Percentiles rank a stretch among this genome's conserved stretches.
Conservation (phyloP, 2,113 vertebrate genomes). For the Leptobrachium ailaonicum region DNA sequence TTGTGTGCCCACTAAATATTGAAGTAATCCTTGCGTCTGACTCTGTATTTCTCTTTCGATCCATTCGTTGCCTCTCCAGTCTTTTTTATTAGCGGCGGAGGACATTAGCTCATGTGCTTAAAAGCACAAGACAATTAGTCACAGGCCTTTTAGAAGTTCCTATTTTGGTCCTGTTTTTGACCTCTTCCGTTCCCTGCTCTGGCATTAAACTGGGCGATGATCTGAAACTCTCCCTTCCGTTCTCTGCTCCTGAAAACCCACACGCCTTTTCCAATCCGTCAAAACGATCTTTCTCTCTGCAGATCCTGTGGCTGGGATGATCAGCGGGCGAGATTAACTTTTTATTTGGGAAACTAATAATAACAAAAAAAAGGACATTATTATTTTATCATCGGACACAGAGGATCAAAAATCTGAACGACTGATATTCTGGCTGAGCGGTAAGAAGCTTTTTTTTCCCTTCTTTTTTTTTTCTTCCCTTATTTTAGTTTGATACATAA, state of each 20-base stretch:
- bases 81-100: conserved; percentile 1
- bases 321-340: neutral
- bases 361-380: too few species aligned
- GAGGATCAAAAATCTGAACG: neutral
- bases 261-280: conserved; percentile 3
- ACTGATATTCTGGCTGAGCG: neutral
- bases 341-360: neutral
- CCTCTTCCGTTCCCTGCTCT: conserved; percentile 40
- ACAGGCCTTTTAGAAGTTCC: conserved; percentile 29
- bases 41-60: too few species aligned
- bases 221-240: conserved; percentile 9
- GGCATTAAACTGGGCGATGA: conserved; percentile 29
- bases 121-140: conserved; percentile 25
- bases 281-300: neutral
- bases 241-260: conserved; percentile 8
- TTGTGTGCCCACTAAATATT: too few species aligned
- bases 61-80: neutral
- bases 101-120: conserved; percentile 6
- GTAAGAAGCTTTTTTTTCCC: neutral
- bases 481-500: too few species aligned
- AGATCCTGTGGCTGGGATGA: neutral
- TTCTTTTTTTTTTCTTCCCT: too few species aligned
- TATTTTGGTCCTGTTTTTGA: conserved; percentile 32
- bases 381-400: too few species aligned
- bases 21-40: too few species aligned